phyloP scores from a whole-genome alignment of 2,888 invertebrate species.

The Xylota segnis region DNA sequence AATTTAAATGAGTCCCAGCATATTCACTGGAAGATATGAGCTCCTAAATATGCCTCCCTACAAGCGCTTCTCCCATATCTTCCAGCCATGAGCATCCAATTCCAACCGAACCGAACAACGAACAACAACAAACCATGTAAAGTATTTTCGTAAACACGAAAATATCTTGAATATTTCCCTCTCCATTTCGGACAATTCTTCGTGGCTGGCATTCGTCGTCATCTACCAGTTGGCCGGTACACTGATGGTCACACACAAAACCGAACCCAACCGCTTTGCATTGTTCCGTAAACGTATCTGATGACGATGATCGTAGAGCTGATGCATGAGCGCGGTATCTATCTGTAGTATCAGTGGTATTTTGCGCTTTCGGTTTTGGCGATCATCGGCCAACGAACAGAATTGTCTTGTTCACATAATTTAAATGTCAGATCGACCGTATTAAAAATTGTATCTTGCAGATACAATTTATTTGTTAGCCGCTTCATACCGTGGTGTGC shows the following conservation, averaged over 20 bases:
- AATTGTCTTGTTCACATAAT: slow-evolving; percentile 83
- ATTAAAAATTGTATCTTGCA: slow-evolving; percentile 81
- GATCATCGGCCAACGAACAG: slow-evolving; percentile 75
- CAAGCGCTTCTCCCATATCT: slow-evolving; percentile 13
- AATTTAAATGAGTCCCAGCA: slow-evolving; percentile 28
- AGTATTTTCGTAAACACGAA: slow-evolving; percentile 74
- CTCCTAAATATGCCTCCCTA: slow-evolving; percentile 44
- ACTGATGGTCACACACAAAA: slow-evolving; percentile 56
- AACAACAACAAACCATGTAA: slow-evolving; percentile 66
- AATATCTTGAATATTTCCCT: slow-evolving; percentile 73
- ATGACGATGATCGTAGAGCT: slow-evolving; percentile 73
- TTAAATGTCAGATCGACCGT: slow-evolving; percentile 84
- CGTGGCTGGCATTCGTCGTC: slow-evolving; percentile 70
- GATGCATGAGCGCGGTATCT: slow-evolving; percentile 74
- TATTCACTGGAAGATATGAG: slow-evolving; percentile 53
- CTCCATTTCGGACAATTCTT: slow-evolving; percentile 73
- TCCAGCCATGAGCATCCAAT: slow-evolving; percentile 35
- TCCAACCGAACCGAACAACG: slow-evolving; percentile 44
- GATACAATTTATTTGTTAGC: slow-evolving; percentile 74
- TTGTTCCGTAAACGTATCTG: slow-evolving; percentile 70
- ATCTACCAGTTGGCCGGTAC: slow-evolving; percentile 62
- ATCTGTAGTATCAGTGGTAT: slow-evolving; percentile 75
- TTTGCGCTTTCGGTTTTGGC: slow-evolving; percentile 73
- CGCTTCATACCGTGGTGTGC: slow-evolving; percentile 13
- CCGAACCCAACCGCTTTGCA: slow-evolving; percentile 59